phyloP scores from a whole-genome alignment of 2,888 invertebrate species.

The Aphrophora alni region DNA sequence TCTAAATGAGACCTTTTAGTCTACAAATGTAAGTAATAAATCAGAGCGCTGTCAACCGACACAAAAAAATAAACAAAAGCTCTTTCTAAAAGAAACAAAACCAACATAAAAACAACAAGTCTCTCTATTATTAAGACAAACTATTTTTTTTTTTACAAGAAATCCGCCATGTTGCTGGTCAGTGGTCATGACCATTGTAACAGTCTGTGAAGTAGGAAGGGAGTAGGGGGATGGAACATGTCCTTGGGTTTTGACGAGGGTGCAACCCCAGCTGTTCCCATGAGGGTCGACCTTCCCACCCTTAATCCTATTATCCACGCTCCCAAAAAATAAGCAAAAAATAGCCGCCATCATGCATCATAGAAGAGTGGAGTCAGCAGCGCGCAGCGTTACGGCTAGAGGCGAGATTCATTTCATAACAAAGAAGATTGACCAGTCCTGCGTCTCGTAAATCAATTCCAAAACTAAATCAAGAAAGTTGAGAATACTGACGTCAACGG shows the following conservation, averaged over 20 bases:
- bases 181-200: background rate
- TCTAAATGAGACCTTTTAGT: too few species aligned
- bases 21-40: background rate
- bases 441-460: background rate
- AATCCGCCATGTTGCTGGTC: background rate
- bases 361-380: background rate
- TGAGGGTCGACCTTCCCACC: conserved; percentile 6
- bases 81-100: background rate
- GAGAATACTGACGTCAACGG: background rate
- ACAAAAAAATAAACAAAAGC: background rate
- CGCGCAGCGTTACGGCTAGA: background rate
- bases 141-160: background rate
- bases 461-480: background rate
- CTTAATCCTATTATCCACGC: background rate
- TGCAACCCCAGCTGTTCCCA: conserved; percentile 6
- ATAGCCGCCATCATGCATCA: background rate
- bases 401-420: background rate
- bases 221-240: background rate
- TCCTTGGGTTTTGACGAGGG: background rate
- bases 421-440: background rate
- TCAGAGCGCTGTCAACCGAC: background rate
- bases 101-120: background rate
- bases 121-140: too few species aligned
- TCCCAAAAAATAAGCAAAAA: conserved; percentile 7
- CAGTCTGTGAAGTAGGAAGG: background rate